Conservation (phyloP, 2,888 invertebrate species). For the Crossocerus cetratus region DNA sequence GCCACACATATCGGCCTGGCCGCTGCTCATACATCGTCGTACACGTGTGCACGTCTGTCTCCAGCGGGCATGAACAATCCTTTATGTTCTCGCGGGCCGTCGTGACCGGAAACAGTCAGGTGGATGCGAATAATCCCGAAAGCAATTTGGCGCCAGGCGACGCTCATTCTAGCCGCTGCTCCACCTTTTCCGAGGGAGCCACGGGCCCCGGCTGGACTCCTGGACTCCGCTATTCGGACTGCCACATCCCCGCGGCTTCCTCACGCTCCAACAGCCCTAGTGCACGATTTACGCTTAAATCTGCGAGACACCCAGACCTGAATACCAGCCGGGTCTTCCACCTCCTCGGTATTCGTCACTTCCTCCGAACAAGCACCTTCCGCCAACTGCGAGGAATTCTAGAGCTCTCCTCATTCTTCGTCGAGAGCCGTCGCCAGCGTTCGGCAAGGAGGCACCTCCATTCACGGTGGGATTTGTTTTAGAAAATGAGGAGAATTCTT, state of each 20-base stretch:
- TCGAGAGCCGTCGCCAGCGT: background rate
- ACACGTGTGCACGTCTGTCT: conserved; percentile 33
- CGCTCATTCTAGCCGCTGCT: conserved; percentile 63
- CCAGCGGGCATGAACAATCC: conserved; percentile 35
- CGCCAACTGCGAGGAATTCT: background rate
- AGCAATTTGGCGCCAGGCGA: conserved; percentile 68
- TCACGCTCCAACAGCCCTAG: background rate
- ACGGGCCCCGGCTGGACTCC: conserved; percentile 9
- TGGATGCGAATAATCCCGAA: conserved; percentile 70
- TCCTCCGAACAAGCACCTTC: background rate
- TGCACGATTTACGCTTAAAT: background rate
- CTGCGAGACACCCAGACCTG: background rate
- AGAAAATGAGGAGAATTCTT: background rate
- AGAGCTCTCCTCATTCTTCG: background rate
- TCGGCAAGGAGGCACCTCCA: background rate
- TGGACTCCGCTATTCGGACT: background rate
- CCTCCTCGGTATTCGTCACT: conserved; percentile 4
- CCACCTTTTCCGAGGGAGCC: conserved; percentile 14
- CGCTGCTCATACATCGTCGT: no score
- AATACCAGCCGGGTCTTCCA: background rate
- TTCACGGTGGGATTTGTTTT: background rate
- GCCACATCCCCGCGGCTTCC: background rate
- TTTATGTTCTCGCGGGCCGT: conserved; percentile 39
- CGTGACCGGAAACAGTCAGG: conserved; percentile 49
- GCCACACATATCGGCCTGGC: conserved; percentile 43